Percentiles rank a stretch among this genome's conserved stretches.
Conservation (phyloP, 2,797 vertebrate genomes). For the Pangasius larnaudii region DNA sequence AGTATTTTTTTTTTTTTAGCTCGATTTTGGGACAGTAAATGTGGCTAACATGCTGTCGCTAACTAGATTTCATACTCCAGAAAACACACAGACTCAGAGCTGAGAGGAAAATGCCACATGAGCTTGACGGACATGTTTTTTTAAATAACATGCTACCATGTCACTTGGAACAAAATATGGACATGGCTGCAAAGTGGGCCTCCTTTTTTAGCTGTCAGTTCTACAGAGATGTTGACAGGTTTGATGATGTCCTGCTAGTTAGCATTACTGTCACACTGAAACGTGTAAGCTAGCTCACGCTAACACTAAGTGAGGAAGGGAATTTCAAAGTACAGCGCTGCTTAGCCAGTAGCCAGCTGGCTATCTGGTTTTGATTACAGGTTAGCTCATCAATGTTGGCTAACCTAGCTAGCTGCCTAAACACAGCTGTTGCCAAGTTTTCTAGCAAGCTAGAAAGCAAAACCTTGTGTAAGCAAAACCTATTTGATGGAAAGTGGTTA, state of each 20-base stretch:
- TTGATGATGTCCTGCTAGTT: background rate
- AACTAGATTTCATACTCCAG: slow-evolving; percentile 4
- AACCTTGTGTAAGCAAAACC: background rate
- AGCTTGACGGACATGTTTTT: background rate
- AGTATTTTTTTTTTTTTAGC: background rate
- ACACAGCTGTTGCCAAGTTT: background rate
- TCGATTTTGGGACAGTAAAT: background rate
- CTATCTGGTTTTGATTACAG: background rate
- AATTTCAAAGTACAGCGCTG: background rate
- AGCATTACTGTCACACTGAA: background rate
- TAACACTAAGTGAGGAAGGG: background rate
- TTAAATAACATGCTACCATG: background rate
- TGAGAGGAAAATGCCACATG: background rate
- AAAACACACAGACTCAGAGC: background rate
- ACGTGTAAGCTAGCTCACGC: background rate
- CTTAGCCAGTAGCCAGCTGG: background rate
- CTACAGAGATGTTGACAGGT: background rate
- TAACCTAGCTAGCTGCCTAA: background rate
- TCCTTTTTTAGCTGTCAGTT: background rate
- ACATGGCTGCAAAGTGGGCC: background rate
- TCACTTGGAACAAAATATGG: background rate
- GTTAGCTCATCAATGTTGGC: background rate
- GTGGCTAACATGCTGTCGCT: background rate
- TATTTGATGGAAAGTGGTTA: background rate
- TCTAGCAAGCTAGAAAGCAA: background rate